phyloP scores from a whole-genome alignment of 2,888 invertebrate genomes.

The Poecilus cupreus region DNA sequence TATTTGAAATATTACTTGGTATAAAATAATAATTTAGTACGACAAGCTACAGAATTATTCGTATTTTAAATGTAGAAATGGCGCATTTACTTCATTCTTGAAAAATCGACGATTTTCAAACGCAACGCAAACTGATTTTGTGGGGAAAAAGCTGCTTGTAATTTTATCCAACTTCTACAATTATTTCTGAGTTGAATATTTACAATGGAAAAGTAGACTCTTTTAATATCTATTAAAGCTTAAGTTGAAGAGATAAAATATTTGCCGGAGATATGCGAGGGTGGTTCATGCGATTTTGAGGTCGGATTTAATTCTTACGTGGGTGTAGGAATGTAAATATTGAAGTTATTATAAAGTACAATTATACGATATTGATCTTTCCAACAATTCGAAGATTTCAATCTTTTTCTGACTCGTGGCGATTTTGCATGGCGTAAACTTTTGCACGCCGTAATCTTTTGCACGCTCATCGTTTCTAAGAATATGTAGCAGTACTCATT shows the following conservation, averaged over 20 bases:
- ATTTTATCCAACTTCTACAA: constrained; percentile 17
- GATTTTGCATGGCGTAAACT: too few relatives aligned
- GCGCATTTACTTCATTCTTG: background rate
- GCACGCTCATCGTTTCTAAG: too few relatives aligned
- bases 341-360: constrained; percentile 23
- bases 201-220: constrained; percentile 1
- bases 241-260: constrained; percentile 8
- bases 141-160: background rate
- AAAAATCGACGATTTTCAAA: background rate
- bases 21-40: constrained; percentile 21
- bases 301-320: constrained; percentile 4
- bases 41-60: background rate
- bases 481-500: too few relatives aligned
- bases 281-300: constrained; percentile 5
- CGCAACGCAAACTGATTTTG: background rate
- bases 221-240: constrained; percentile 9
- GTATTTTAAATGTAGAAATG: background rate
- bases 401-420: too few relatives aligned
- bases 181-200: constrained; percentile 27
- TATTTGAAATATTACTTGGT: constrained; percentile 21
- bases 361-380: constrained; percentile 17
- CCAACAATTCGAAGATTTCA: background rate
- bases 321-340: constrained; percentile 1
- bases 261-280: background rate
- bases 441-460: too few relatives aligned